Percentiles rank a stretch among this genome's conserved stretches.
These are phyloP conservation scores for Augiades crinisus DNA, from an alignment of 2,888 invertebrate genomes.

Conservation along the genomic window DNA sequence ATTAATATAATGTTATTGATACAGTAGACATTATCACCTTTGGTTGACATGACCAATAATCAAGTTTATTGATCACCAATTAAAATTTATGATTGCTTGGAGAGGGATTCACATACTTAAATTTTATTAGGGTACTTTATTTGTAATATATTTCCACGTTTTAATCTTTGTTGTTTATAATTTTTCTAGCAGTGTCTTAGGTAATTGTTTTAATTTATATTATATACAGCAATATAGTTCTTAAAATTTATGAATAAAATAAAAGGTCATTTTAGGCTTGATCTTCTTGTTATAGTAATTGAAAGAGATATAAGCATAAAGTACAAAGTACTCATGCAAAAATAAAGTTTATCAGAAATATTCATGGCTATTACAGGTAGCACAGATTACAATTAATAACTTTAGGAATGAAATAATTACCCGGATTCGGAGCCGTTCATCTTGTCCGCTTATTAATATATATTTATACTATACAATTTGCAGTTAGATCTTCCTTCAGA, in stretches of 20 bases:
- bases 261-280: neutral
- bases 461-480: conserved; percentile 39
- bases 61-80: neutral
- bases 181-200: too few species aligned
- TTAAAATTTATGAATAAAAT: neutral
- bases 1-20: too few species aligned
- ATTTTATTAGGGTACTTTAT: neutral
- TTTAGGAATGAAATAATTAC: conserved; percentile 66
- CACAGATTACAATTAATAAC: neutral
- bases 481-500: conserved; percentile 46
- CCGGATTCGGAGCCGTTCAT: conserved; percentile 92
- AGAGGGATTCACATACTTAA: neutral
- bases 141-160: too few species aligned
- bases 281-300: neutral
- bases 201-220: too few species aligned
- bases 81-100: neutral
- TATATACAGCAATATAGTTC: too few species aligned
- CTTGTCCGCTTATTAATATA: conserved; percentile 47
- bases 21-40: too few species aligned
- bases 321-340: neutral
- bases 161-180: too few species aligned
- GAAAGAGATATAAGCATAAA: neutral
- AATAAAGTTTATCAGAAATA: neutral
- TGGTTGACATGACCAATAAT: too few species aligned
- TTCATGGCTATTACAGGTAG: too few species aligned